These are phyloP conservation scores for Meteorus cinctellus DNA, from an alignment of 2,888 invertebrate genomes.

Conservation along the genomic window DNA sequence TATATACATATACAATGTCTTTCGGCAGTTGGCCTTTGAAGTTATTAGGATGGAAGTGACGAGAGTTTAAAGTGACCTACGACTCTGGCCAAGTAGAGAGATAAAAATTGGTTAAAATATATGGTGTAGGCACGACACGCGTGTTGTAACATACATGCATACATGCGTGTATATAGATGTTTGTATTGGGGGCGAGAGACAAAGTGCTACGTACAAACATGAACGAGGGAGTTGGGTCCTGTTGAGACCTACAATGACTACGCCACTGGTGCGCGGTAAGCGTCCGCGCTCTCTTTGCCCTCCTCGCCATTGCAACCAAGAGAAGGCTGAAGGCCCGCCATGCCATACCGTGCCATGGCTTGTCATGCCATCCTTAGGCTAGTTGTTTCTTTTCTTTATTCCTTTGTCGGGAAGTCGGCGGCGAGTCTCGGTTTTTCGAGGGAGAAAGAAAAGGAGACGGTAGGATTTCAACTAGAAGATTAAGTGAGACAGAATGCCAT, in stretches of 20 bases:
- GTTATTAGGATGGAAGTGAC: constrained; percentile 35
- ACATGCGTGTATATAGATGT: neutral
- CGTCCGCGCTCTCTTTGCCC: constrained; percentile 44
- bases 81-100: constrained; percentile 25
- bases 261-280: constrained; percentile 61
- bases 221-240: neutral
- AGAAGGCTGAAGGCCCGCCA: constrained; percentile 60
- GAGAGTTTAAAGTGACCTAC: constrained; percentile 37
- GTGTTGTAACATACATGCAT: neutral
- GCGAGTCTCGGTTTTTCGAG: constrained; percentile 69
- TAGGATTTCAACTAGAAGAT: constrained; percentile 29
- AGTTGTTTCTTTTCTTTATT: constrained; percentile 73
- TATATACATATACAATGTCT: neutral
- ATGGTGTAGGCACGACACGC: neutral
- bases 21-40: constrained; percentile 29
- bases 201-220: neutral
- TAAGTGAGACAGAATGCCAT: neutral
- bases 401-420: constrained; percentile 73
- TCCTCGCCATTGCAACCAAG: constrained; percentile 48
- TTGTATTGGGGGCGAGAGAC: neutral
- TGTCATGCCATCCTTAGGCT: constrained; percentile 61
- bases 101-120: constrained; percentile 35
- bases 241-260: constrained; percentile 45
- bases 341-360: constrained; percentile 57
- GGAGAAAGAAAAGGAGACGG: constrained; percentile 33